Evolutionary conservation across 2,797 vertebrate genomes (phyloP).

Genomic region (Cynodonichthys magdalenae): DNA sequence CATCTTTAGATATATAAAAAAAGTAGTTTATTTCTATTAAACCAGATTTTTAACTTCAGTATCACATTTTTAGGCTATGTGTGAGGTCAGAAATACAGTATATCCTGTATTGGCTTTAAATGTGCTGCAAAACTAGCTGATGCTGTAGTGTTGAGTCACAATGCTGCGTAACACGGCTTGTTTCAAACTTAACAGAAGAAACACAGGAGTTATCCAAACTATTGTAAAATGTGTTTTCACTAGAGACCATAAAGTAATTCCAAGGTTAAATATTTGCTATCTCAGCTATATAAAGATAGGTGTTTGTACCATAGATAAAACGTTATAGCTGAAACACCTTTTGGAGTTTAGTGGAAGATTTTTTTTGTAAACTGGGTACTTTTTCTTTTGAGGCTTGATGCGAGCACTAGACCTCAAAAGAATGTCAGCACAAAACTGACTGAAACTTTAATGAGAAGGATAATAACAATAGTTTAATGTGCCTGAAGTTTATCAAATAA

Average conservation of each 20-base stretch:
- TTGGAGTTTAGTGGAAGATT: conserved; percentile 36
- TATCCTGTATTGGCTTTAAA: background rate
- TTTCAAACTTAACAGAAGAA: conserved; percentile 39
- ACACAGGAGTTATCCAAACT: conserved; percentile 50
- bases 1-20: too few species aligned
- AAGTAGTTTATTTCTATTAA: too few species aligned
- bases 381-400: conserved; percentile 51
- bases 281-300: conserved; percentile 50
- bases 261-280: conserved; percentile 68
- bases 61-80: too few species aligned
- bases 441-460: background rate
- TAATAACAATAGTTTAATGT: background rate
- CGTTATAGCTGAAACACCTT: conserved; percentile 34
- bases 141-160: conserved; percentile 29
- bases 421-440: background rate
- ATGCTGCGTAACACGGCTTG: background rate
- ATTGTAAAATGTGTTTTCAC: conserved; percentile 63
- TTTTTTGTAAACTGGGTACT: conserved; percentile 28
- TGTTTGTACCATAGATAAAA: conserved; percentile 56
- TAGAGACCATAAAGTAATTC: conserved; percentile 66
- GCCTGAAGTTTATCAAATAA: background rate
- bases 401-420: conserved; percentile 32
- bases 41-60: too few species aligned
- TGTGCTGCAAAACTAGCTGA: conserved; percentile 1
- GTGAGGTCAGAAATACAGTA: background rate